These are phyloP conservation scores for Chrysogorgia sp. DNA, from an alignment of 92 coral and sea anemone genomes.

Conservation along the genomic window DNA sequence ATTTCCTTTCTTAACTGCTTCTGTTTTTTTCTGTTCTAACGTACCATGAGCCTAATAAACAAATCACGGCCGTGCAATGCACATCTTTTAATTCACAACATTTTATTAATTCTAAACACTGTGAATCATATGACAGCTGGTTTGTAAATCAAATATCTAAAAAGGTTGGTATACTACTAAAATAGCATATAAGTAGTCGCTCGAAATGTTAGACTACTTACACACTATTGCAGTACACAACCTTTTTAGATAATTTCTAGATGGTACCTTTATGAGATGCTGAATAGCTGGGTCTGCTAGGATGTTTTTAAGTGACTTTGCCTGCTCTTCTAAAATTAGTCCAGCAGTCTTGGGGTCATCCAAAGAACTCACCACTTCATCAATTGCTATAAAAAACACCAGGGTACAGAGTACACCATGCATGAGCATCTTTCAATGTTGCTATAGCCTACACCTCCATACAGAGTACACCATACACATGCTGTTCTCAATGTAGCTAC, in stretches of 20 bases:
- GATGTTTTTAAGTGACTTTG: constrained; percentile 88
- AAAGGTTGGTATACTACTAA: too few relatives aligned
- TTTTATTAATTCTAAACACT: too few relatives aligned
- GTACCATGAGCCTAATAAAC: constrained; percentile 82
- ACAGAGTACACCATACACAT: too few relatives aligned
- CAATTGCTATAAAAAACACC: constrained; percentile 67
- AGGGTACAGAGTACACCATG: not conserved
- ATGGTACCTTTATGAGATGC: constrained; percentile 75
- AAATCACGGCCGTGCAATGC: too few relatives aligned
- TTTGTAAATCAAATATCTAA: too few relatives aligned
- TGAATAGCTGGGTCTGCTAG: constrained; percentile 91
- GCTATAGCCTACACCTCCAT: too few relatives aligned
- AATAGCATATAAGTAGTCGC: too few relatives aligned
- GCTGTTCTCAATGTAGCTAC: too few relatives aligned
- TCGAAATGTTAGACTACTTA: too few relatives aligned
- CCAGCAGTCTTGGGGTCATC: constrained; percentile 97
- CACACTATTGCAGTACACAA: not conserved
- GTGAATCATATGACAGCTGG: too few relatives aligned
- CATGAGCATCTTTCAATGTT: not conserved
- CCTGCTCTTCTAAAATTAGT: constrained; percentile 93
- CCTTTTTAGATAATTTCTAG: not conserved
- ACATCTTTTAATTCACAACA: too few relatives aligned
- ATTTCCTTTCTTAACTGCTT: constrained; percentile 83
- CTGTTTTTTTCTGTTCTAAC: constrained; percentile 90
- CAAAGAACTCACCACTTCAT: constrained; percentile 84